A percentile compares a stretch with the other conserved stretches of the same genome.
phyloP scores from a whole-genome alignment of 2,888 invertebrate genomes.

The Microctonus brassicae region DNA sequence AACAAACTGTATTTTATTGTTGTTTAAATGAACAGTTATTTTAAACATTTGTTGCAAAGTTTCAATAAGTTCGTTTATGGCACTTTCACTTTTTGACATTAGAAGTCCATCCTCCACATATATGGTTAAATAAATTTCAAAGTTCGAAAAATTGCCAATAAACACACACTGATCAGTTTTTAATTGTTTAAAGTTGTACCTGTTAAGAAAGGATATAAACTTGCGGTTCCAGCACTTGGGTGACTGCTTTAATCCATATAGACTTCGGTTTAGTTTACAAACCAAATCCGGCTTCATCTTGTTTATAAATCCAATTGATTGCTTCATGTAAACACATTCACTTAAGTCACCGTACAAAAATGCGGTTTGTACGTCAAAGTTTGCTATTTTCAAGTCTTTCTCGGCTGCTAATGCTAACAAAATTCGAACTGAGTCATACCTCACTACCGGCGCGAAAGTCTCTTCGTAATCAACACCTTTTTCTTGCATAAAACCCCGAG shows the following conservation, averaged over 20 bases:
- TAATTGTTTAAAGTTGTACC: conserved; percentile 25
- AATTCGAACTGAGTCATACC: conserved; percentile 32
- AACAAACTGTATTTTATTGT: conserved; percentile 39
- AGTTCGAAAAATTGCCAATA: conserved; percentile 19
- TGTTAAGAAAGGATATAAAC: conserved; percentile 32
- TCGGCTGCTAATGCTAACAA: conserved; percentile 39
- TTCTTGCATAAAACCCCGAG: conserved; percentile 41
- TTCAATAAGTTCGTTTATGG: conserved; percentile 40
- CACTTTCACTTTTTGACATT: conserved; percentile 28
- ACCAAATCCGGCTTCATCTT: neutral
- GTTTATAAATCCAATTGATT: conserved; percentile 17
- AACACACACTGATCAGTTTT: conserved; percentile 36
- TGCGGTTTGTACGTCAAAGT: conserved; percentile 45
- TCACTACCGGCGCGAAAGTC: conserved; percentile 36
- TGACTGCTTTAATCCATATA: conserved; percentile 31
- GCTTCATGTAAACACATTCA: conserved; percentile 42
- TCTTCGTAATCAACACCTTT: conserved; percentile 36
- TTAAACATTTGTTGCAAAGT: too few species aligned
- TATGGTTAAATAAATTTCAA: conserved; percentile 24
- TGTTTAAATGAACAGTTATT: too few species aligned
- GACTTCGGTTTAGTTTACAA: neutral
- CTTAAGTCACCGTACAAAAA: conserved; percentile 44
- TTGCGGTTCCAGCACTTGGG: conserved; percentile 43
- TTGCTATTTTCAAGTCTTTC: conserved; percentile 35
- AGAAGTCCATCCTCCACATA: conserved; percentile 42